Evolutionary conservation across 2,888 invertebrate genomes (phyloP), one percentile per base, ranked within the genome.

Genomic region (Trimorus sp.): DNA sequence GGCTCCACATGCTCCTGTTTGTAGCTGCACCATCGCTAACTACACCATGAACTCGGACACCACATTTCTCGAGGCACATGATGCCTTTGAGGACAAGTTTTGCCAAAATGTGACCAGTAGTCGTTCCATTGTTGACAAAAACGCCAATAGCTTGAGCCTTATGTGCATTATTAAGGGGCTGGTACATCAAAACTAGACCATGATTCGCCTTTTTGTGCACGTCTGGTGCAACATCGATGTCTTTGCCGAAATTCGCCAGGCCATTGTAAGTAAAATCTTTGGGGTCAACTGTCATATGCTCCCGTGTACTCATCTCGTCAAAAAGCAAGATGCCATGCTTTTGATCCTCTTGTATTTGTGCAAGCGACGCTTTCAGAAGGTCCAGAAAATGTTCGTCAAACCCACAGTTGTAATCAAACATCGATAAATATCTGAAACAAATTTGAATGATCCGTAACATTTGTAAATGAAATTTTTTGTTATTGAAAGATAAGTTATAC

Each of bases 101-200:
- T 14, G 65, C 65, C 16, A 65, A 40, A 53, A 12, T 15, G 7
- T n/a, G 15, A 15, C 53, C 65, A 4, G n/a, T 37, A 1, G 38
- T 51, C 8, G 53, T 12, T 7, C 65, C 65, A 7, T 8, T 65
- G 11, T n/a, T 38, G 0, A n/a, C 1, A 16, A 38, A 65, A 38
- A 65, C 65, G 8, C 54, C n/a, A 15, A 66, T 54, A 5, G 54
- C 54, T 54, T 66, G 66, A 6, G 66, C 66, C 5, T 7, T 7
- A n/a, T n/a, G 15, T 16, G 54, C 9, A n/a, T 53, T 14, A n/a
- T 16, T 40, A 1, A 66, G 7, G 0, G 66, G 66, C 26, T 66
- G 66, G 5, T 40, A 54, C 66, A 66, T 66, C 4, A 66, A 8
- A 0, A 66, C 66, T 8, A 66, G 66, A 0, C 54, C 54, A 26